These are phyloP conservation scores for Drosophila biarmipes DNA, from an alignment of 1,140 invertebrate genomes.

Conservation along the genomic window DNA sequence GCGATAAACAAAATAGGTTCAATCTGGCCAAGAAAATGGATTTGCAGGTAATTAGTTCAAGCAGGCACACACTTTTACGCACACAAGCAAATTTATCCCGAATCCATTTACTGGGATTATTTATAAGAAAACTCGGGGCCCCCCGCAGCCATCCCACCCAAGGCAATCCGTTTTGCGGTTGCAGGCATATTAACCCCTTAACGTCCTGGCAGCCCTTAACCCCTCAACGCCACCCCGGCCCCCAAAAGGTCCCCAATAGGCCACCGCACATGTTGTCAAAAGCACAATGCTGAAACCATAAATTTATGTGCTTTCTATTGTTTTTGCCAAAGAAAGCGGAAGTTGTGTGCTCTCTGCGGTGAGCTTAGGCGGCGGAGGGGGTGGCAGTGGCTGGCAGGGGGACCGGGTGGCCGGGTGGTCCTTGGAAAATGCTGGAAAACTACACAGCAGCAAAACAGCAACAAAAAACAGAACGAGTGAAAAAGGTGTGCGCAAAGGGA, in stretches of 20 bases:
- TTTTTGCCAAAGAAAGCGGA: slow-evolving; percentile 82
- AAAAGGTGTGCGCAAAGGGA: slow-evolving; percentile 79
- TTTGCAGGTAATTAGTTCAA: slow-evolving; percentile 80
- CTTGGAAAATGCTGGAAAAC: slow-evolving; percentile 22
- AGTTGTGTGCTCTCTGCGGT: slow-evolving; percentile 55
- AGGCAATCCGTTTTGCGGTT: slow-evolving; percentile 80
- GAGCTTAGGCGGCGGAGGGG: slow-evolving; percentile 8
- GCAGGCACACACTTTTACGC: slow-evolving; percentile 41
- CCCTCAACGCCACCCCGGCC: background rate
- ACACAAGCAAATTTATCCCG: slow-evolving; percentile 59
- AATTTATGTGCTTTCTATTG: slow-evolving; percentile 83
- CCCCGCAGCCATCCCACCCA: slow-evolving; percentile 12
- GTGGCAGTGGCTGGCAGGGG: background rate
- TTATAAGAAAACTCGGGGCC: slow-evolving; percentile 71
- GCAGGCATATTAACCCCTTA: slow-evolving; percentile 82
- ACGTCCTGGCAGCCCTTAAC: slow-evolving; percentile 36
- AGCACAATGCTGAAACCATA: slow-evolving; percentile 82
- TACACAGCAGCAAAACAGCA: slow-evolving; percentile 47
- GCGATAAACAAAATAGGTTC: slow-evolving; percentile 48
- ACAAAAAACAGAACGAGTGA: slow-evolving; percentile 39
- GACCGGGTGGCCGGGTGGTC: background rate
- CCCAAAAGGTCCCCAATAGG: slow-evolving; percentile 45
- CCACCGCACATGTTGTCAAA: slow-evolving; percentile 75
- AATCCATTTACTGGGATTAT: slow-evolving; percentile 81
- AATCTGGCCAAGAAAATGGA: slow-evolving; percentile 65